Base-by-base conservation (phyloP, 53 echinoderm and acorn worm species). In the Hippasteria phrygiana region DNA sequence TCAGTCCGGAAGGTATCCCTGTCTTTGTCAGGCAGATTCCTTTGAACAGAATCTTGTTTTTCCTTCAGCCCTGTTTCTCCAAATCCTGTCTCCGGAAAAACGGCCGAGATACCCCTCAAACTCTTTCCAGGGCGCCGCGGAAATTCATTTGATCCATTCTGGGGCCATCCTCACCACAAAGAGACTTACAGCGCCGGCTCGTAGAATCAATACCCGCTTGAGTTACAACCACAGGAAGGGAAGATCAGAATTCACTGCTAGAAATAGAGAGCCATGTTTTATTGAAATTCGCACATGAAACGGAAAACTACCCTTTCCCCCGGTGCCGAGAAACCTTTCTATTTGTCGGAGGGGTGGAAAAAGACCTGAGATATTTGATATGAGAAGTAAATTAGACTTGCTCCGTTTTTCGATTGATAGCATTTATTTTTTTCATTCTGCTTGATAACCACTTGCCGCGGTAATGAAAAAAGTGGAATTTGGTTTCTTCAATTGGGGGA, bases 161-260 rank as follows among this genome's bases (percentile, higher is more conserved):
- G 70, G 59, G 2, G 35, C 33, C 34, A 27, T 85, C 50, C 55
- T 71, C 17, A 12, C 4, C 18, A 70, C 14, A 85, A 71, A 83
- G 71, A 85, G n/a, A n/a, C n/a, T 50, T 9, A 45, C 70, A 69
- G 51, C 8, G 70, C 47, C 29, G 48, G 16, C 85, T 12, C 37
- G 12, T 34, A 69, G 50, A 85, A 85, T 85, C 85, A 85, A 85
- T 85, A 85, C 50, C 70, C 51, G 9, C 85, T 85, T 85, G 85
- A 51, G 34, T 85, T 85, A 51, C 85, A 51, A 4, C 45, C 71
- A 37, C 70, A 54, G 71, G 71, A 17, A 45, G 28, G 8, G 20
- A 14, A 33, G 31, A 83, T 31, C 12, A 24, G 7, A 34, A 84
- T 14, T 48, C 50, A 24, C 70, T 10, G 47, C 40, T 53, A 47